These are phyloP conservation scores for Rhodeus uyekii DNA, from an alignment of 2,797 vertebrate species.

Conservation along the genomic window DNA sequence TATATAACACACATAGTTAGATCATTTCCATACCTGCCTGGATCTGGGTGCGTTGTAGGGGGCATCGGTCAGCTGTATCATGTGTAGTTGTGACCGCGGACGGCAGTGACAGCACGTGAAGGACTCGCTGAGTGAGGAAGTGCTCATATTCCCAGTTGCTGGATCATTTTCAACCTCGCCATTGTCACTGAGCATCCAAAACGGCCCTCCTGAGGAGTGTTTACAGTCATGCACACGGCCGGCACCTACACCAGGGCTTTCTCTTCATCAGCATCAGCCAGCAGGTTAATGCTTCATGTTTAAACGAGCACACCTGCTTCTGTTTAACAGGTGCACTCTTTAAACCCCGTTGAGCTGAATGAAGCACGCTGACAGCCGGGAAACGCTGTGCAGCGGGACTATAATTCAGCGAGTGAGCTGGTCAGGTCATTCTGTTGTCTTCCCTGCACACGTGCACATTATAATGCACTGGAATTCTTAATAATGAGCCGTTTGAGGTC, in stretches of 20 bases:
- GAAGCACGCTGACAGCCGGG: background rate
- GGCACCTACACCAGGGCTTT: too few species aligned
- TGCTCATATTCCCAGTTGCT: slow-evolving; percentile 53
- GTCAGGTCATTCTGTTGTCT: background rate
- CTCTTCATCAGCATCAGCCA: background rate
- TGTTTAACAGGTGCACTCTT: slow-evolving; percentile 26
- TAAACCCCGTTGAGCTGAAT: background rate
- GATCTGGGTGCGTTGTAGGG: background rate
- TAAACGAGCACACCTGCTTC: background rate
- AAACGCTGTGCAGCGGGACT: background rate
- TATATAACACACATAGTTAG: background rate
- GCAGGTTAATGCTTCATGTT: background rate
- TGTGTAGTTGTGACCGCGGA: slow-evolving; percentile 56
- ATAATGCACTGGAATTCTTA: slow-evolving; percentile 14
- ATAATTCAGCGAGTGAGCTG: background rate
- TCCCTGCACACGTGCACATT: background rate
- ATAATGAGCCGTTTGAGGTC: background rate
- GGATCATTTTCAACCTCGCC: slow-evolving; percentile 60
- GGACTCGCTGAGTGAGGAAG: slow-evolving; percentile 62
- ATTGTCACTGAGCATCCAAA: slow-evolving; percentile 62
- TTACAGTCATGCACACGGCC: slow-evolving; percentile 19
- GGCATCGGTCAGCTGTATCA: slow-evolving; percentile 53
- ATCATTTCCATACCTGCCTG: slow-evolving; percentile 1
- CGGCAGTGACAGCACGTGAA: slow-evolving; percentile 60
- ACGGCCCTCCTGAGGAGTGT: slow-evolving; percentile 42